Conservation (phyloP, 2,113 vertebrate genomes). For the Smithornis capensis region DNA sequence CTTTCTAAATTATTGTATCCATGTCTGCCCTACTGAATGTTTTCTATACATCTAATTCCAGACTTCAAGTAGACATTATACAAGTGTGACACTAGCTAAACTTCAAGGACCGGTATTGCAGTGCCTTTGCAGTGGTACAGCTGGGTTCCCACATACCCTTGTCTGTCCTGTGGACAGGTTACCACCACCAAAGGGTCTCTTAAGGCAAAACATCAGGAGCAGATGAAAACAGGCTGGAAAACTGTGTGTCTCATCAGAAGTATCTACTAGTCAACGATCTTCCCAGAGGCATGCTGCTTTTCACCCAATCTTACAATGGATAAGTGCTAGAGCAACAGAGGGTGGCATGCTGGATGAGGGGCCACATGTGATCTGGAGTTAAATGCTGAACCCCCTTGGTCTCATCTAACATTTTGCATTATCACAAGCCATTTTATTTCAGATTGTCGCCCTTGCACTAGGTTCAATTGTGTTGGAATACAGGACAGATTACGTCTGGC, state of each 20-base stretch:
- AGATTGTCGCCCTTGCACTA: not conserved
- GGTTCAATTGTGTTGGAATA: not conserved
- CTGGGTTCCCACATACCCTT: not conserved
- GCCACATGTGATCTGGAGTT: not conserved
- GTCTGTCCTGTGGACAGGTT: not conserved
- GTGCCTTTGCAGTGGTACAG: not conserved
- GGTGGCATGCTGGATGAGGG: not conserved
- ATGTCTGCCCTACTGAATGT: not conserved
- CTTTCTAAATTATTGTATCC: not conserved
- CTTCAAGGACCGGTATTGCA: not conserved
- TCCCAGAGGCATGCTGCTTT: not conserved
- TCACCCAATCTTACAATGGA: not conserved
- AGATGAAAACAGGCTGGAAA: not conserved
- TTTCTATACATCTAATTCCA: not conserved
- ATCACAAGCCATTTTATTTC: not conserved
- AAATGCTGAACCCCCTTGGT: accelerated
- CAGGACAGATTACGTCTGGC: not conserved
- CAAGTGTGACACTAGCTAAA: not conserved
- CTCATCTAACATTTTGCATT: not conserved
- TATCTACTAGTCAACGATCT: not conserved
- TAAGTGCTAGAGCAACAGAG: not conserved
- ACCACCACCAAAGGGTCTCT: not conserved
- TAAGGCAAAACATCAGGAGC: not conserved
- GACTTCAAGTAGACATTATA: not conserved
- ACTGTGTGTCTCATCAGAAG: not conserved